phyloP scores from a whole-genome alignment of 2,888 invertebrate species.

The Idaea biselata region DNA sequence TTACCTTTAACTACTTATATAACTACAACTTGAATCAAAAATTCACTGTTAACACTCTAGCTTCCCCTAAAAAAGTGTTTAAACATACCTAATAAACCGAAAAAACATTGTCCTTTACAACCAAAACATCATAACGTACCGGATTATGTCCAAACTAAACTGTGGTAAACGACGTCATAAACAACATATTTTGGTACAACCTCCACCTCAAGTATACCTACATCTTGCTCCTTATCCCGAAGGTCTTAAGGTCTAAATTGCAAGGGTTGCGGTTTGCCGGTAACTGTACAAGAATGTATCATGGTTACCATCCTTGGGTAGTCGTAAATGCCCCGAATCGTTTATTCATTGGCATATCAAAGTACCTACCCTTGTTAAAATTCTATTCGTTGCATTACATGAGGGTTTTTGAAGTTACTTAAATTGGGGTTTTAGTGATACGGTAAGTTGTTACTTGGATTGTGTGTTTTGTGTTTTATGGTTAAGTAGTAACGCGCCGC shows the following conservation, averaged over 20 bases:
- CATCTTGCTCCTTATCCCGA: not conserved
- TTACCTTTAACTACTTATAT: not conserved
- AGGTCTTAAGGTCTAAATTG: not conserved
- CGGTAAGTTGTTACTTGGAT: not conserved
- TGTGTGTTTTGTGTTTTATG: not conserved
- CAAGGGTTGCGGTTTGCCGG: not conserved
- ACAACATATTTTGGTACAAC: not conserved
- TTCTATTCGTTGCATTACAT: conserved; percentile 53
- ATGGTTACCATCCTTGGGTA: not conserved
- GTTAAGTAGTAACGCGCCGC: too few relatives aligned
- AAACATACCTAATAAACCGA: not conserved
- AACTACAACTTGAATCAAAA: not conserved
- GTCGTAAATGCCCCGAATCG: conserved; percentile 65
- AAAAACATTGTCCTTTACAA: conserved; percentile 1
- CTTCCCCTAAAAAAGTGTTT: not conserved
- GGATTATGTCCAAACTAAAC: conserved; percentile 1
- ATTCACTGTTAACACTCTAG: not conserved
- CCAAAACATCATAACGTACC: not conserved
- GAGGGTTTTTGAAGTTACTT: conserved; percentile 9
- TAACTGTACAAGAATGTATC: not conserved
- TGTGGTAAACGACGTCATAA: not conserved
- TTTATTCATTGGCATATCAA: conserved; percentile 71
- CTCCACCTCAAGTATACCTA: not conserved
- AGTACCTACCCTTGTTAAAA: conserved; percentile 57
- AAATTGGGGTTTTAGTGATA: not conserved